Evolutionary conservation across 2,888 invertebrate species (phyloP).

Genomic region (Diarsia dahlii): DNA sequence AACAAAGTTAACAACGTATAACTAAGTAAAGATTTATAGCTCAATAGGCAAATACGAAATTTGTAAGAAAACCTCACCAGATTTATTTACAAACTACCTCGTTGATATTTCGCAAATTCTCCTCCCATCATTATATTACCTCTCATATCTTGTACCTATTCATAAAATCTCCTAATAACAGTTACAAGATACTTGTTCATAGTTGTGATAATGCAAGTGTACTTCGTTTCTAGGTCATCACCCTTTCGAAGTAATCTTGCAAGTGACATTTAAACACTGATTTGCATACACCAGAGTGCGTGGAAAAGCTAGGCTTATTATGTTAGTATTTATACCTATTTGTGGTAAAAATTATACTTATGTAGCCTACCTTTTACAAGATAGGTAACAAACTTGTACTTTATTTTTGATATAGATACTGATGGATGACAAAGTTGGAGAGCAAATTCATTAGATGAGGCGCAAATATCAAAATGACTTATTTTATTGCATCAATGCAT

Average conservation of each 20-base stretch:
- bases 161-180: constrained; percentile 47
- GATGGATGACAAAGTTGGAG: no score
- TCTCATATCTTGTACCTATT: constrained; percentile 34
- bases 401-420: no score
- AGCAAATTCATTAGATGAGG: no score
- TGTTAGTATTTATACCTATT: constrained; percentile 44
- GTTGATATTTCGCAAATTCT: constrained; percentile 16
- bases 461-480: no score
- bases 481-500: no score
- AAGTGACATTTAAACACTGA: constrained; percentile 79
- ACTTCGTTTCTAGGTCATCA: constrained; percentile 71
- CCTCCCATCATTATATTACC: constrained; percentile 17
- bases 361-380: neutral
- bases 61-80: neutral
- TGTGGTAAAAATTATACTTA: constrained; percentile 13
- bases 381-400: no score
- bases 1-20: neutral
- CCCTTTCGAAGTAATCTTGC: constrained; percentile 74
- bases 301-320: constrained; percentile 65
- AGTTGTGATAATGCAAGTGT: constrained; percentile 55
- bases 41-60: neutral
- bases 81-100: neutral
- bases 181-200: constrained; percentile 17
- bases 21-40: neutral
- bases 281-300: constrained; percentile 74